phyloP scores from a whole-genome alignment of 2,113 vertebrate species.

The Callorhinus ursinus region DNA sequence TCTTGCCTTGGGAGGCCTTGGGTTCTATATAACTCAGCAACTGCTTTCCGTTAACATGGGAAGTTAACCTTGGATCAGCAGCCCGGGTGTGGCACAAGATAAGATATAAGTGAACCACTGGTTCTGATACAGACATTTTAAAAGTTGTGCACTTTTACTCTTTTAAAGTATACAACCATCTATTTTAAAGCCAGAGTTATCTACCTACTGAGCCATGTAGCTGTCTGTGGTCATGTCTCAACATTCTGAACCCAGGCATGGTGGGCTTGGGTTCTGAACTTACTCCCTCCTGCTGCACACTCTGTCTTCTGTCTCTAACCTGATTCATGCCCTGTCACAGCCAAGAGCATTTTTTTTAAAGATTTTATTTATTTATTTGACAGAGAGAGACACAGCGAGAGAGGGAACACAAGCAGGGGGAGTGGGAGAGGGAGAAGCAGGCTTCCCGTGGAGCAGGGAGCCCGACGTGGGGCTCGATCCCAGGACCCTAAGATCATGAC shows the following conservation, averaged over 20 bases:
- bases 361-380: too few species aligned
- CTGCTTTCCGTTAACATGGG: background rate
- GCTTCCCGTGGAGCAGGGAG: too few species aligned
- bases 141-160: background rate
- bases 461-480: too few species aligned
- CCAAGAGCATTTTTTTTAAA: background rate
- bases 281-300: background rate
- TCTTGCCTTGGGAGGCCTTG: background rate
- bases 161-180: background rate
- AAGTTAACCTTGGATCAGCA: background rate
- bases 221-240: background rate
- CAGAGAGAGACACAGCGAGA: too few species aligned
- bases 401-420: too few species aligned
- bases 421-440: too few species aligned
- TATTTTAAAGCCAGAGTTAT: slow-evolving; percentile 33
- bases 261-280: background rate
- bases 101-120: background rate
- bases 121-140: background rate
- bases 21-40: background rate
- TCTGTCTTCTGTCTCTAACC: background rate
- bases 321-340: background rate
- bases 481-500: too few species aligned
- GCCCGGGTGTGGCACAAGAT: background rate
- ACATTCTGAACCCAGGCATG: background rate
- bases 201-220: background rate